These are phyloP conservation scores for Hirtodrosophila confusa DNA, from an alignment of 2,888 invertebrate genomes.

Conservation along the genomic window DNA sequence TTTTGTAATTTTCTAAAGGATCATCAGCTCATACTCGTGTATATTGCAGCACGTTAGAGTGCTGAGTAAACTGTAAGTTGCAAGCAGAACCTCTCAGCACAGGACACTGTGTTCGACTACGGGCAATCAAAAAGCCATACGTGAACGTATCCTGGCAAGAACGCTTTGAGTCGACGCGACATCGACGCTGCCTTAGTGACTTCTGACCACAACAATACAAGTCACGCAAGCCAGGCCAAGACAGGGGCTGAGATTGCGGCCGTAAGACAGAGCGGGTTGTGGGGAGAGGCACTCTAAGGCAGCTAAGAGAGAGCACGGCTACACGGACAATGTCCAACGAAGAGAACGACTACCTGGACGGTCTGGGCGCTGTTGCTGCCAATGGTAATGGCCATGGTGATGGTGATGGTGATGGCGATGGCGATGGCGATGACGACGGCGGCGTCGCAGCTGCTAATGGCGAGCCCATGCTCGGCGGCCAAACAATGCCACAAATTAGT, in stretches of 20 bases:
- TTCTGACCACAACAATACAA: constrained; percentile 66
- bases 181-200: constrained; percentile 56
- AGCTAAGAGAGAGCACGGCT: constrained; percentile 48
- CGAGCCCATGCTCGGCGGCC: constrained; percentile 76
- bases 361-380: constrained; percentile 45
- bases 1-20: constrained; percentile 8
- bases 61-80: constrained; percentile 17
- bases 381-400: constrained; percentile 37
- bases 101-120: constrained; percentile 27
- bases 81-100: constrained; percentile 29
- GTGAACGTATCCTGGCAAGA: constrained; percentile 8
- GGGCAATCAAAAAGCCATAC: constrained; percentile 1
- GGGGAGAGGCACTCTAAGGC: too few relatives aligned
- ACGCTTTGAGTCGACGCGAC: constrained; percentile 62
- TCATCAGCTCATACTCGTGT: background rate
- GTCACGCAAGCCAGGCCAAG: constrained; percentile 61
- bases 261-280: constrained; percentile 10
- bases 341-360: constrained; percentile 69
- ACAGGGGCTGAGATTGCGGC: constrained; percentile 28
- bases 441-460: constrained; percentile 70
- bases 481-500: constrained; percentile 82
- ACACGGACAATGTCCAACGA: constrained; percentile 69
- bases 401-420: constrained; percentile 35
- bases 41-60: background rate
- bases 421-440: constrained; percentile 39